These are phyloP conservation scores for Clepsis dumicolana DNA, from an alignment of 2,888 invertebrate genomes.

Conservation along the genomic window DNA sequence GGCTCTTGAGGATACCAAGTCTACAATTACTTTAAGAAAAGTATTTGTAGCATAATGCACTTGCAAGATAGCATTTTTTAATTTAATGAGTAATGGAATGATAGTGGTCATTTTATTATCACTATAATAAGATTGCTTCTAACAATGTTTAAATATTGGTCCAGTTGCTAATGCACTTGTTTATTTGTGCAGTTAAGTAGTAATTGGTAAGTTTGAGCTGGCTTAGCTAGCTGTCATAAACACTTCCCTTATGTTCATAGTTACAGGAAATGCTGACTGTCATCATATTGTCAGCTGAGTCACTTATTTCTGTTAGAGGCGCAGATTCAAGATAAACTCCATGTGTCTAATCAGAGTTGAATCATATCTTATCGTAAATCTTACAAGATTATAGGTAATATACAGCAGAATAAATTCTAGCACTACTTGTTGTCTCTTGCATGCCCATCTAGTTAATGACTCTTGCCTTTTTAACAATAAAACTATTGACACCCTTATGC, in stretches of 20 bases:
- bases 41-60: background rate
- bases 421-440: background rate
- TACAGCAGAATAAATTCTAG: background rate
- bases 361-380: slow-evolving; percentile 6
- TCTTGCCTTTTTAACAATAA: background rate
- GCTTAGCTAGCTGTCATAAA: slow-evolving; percentile 48
- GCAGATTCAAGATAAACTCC: slow-evolving; percentile 24
- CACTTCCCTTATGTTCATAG: slow-evolving; percentile 53
- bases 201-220: slow-evolving; percentile 44
- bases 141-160: slow-evolving; percentile 22
- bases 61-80: background rate
- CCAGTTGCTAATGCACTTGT: slow-evolving; percentile 37
- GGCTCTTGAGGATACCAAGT: too few species aligned
- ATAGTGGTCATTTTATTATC: background rate
- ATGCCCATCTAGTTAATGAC: background rate
- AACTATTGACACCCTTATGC: too few species aligned
- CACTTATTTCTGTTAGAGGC: slow-evolving; percentile 6
- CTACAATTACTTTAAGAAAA: too few species aligned
- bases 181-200: slow-evolving; percentile 37
- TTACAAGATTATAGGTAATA: background rate
- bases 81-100: background rate
- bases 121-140: background rate
- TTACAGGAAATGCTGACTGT: slow-evolving; percentile 53
- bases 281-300: slow-evolving; percentile 23
- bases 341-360: slow-evolving; percentile 13